Base-by-base conservation (phyloP, 2,113 vertebrate genomes). In the Bujurquina vittata region DNA sequence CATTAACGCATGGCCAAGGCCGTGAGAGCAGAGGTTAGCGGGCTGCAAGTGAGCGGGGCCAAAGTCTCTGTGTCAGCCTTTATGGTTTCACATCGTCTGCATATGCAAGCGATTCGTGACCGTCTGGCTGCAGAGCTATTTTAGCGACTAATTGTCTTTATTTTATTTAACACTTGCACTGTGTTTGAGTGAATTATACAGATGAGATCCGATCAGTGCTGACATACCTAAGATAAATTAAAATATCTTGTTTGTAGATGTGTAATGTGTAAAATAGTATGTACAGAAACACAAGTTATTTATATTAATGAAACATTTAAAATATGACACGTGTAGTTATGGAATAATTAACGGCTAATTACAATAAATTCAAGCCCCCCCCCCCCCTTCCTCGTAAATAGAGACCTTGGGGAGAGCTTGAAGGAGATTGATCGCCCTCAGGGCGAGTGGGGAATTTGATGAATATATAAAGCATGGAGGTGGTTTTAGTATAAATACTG, bases 1-100 rank as follows among this genome's bases (percentile, higher is more conserved):
- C 93, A 86, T 33, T n/a, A 23, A 4, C 8, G 14, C 35, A 3
- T 17, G 3, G 4, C 57, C 74, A 49, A 18, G 52, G 12, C 63
- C 23, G 79, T 10, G 17, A 7, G 43, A 55, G 37, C 62, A 23
- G 67, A 78, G 89, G 84, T 87, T 12, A 92, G 75, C 78, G 18
- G 75, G 75, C 40, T 77, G 31, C 72, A 79, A 81, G 88, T 75
- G 60, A 90, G 2, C 74, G 2, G 90, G 77, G 2, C 83, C 85
- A 69, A 88, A 57, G 86, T 91, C 77, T 52, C 20, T 12, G 46
- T 35, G 75, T 61, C 76, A 35, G 52, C 15, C 15, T 35, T 62
- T 35, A 61, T 61, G 22, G 54, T 35, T 40, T 52, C 67, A 72
- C 10, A 20, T 52, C 65, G 52, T 69, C 43, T 52, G 43, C 43